phyloP scores from a whole-genome alignment of 2,113 vertebrate species.

The Echinops telfairi region DNA sequence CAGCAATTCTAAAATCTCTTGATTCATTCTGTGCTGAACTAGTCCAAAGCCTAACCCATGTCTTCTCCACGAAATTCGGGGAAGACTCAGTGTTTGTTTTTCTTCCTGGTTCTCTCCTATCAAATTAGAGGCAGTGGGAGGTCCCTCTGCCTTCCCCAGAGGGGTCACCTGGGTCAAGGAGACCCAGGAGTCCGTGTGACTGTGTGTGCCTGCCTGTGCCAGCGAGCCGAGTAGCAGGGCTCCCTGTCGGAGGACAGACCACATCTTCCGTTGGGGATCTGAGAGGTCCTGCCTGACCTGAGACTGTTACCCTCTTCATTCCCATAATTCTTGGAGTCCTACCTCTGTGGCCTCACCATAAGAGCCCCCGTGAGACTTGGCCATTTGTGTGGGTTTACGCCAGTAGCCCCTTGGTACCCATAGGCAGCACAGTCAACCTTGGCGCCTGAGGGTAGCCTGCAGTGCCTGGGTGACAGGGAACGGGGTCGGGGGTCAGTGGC shows the following conservation, averaged over 20 bases:
- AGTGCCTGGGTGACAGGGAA: not conserved
- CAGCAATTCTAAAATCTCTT: not conserved
- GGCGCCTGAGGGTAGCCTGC: not conserved
- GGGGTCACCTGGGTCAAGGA: not conserved
- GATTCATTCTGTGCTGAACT: not conserved
- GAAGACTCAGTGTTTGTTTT: not conserved
- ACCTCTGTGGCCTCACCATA: too few species aligned
- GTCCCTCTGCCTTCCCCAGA: not conserved
- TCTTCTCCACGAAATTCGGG: not conserved
- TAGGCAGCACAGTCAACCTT: not conserved
- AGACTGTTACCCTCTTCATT: too few species aligned
- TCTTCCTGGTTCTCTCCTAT: not conserved
- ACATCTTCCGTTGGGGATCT: not conserved
- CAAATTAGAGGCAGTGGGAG: not conserved
- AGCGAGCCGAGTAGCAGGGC: accelerated
- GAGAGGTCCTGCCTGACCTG: not conserved
- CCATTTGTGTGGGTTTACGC: not conserved
- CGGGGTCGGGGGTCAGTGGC: too few species aligned
- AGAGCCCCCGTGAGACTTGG: not conserved
- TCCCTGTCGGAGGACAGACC: not conserved
- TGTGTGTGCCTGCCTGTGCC: not conserved
- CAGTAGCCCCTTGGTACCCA: not conserved
- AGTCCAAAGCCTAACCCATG: not conserved
- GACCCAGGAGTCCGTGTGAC: not conserved
- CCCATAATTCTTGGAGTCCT: not conserved